Percentiles rank a stretch among this genome's conserved stretches.
These are phyloP conservation scores for Drosophila grimshawi DNA, from an alignment of 1,140 invertebrate species.

Conservation along the genomic window DNA sequence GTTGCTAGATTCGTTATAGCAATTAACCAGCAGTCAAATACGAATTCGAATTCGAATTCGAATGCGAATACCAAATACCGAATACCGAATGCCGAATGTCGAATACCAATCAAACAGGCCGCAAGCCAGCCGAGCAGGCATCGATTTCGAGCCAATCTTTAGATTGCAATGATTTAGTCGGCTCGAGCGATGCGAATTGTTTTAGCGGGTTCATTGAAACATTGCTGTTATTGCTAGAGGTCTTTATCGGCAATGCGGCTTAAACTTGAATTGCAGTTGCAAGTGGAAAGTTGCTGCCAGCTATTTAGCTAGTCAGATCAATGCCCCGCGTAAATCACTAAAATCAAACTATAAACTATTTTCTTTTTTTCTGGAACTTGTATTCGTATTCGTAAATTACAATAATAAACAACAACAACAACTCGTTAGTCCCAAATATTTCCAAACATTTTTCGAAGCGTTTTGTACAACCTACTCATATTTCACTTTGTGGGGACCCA, in stretches of 20 bases:
- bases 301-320: slow-evolving; percentile 35
- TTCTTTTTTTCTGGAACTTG: neutral
- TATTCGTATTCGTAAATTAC: neutral
- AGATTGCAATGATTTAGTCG: slow-evolving; percentile 67
- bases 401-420: too few species aligned
- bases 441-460: neutral
- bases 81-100: neutral
- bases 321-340: slow-evolving; percentile 41
- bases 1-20: slow-evolving; percentile 79
- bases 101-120: neutral
- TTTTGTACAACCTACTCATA: neutral
- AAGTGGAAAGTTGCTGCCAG: slow-evolving; percentile 57
- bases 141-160: slow-evolving; percentile 52
- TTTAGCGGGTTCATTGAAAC: slow-evolving; percentile 75
- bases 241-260: slow-evolving; percentile 54
- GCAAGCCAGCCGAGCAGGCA: slow-evolving; percentile 38
- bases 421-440: neutral
- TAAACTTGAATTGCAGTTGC: slow-evolving; percentile 74
- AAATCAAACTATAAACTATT: slow-evolving; percentile 10
- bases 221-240: slow-evolving; percentile 60
- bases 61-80: slow-evolving; percentile 6
- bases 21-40: slow-evolving; percentile 59
- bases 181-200: slow-evolving; percentile 27
- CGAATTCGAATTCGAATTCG: slow-evolving; percentile 4
- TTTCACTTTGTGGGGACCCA: neutral